Conservation (phyloP, 2,797 vertebrate genomes). For the Tympanoctomys barrerae region DNA sequence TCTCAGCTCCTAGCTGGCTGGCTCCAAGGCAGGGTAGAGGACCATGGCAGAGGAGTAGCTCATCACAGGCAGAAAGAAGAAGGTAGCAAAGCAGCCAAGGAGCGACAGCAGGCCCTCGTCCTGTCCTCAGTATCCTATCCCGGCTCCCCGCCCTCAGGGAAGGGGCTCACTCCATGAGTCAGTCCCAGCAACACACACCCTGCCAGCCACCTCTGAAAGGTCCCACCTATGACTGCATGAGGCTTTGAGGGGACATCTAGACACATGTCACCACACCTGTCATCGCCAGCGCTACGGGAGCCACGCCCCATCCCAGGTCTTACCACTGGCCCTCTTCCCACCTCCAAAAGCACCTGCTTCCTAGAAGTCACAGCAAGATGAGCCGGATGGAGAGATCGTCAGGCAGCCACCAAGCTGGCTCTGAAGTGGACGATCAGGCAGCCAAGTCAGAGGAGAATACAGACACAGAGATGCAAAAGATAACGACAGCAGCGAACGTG, state of each 20-base stretch:
- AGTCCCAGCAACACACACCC: neutral
- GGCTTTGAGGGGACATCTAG: neutral
- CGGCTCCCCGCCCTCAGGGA: neutral
- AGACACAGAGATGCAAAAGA: neutral
- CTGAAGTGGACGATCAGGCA: neutral
- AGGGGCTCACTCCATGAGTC: neutral
- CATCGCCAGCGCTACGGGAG: neutral
- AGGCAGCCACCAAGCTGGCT: neutral
- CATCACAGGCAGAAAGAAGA: neutral
- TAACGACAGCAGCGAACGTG: neutral
- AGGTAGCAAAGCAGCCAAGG: neutral
- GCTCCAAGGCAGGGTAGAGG: neutral
- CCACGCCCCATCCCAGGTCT: rapidly evolving
- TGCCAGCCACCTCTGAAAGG: neutral
- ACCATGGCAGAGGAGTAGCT: neutral
- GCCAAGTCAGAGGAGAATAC: neutral
- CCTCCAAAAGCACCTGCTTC: neutral
- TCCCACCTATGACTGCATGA: neutral
- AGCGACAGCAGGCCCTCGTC: neutral
- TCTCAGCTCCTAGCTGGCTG: neutral
- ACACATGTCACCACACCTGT: neutral
- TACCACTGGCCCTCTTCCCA: neutral
- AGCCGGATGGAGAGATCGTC: neutral
- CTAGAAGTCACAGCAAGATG: neutral
- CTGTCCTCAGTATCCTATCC: neutral